Conservation (phyloP, 2,888 invertebrate species). For the Lathronympha strigana region DNA sequence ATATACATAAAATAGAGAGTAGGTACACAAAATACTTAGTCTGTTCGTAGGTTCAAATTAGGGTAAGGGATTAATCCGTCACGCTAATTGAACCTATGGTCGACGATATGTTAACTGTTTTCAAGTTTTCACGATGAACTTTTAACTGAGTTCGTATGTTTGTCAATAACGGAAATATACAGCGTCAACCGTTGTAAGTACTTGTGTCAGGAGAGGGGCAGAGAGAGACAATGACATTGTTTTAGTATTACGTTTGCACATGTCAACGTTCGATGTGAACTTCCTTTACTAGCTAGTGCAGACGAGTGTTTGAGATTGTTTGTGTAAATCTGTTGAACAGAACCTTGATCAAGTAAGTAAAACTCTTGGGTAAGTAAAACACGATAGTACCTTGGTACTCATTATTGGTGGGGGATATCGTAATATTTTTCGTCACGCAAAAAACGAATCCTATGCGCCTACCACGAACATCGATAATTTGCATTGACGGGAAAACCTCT, state of each 20-base stretch:
- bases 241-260: constrained; percentile 54
- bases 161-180: constrained; percentile 57
- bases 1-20: no score
- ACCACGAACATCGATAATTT: no score
- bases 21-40: no score
- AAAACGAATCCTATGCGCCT: no score
- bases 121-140: constrained; percentile 8
- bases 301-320: not conserved
- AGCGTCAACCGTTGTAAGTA: constrained; percentile 51
- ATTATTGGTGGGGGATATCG: no score
- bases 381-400: no score
- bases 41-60: no score
- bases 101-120: no score
- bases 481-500: no score
- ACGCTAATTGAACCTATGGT: no score
- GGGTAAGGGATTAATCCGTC: no score
- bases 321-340: not conserved
- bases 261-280: constrained; percentile 6
- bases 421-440: no score
- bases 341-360: not conserved
- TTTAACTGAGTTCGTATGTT: constrained; percentile 58
- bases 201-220: not conserved
- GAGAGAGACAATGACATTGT: constrained; percentile 69
- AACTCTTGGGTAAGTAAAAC: not conserved
- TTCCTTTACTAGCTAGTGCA: constrained; percentile 1